Conservation (phyloP, 2,797 vertebrate genomes). For the Natrix natrix region DNA sequence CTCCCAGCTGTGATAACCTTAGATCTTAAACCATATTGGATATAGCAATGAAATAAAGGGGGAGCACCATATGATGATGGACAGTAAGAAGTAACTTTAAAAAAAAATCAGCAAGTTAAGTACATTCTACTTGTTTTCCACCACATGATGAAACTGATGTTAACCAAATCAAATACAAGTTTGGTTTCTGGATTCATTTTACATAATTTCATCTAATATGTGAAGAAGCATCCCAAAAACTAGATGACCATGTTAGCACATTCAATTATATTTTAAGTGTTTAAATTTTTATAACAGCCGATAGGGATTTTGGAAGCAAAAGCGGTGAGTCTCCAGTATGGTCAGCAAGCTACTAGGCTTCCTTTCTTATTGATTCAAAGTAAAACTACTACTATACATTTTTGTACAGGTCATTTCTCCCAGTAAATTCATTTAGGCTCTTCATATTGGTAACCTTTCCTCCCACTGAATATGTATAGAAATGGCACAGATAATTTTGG, state of each 20-base stretch:
- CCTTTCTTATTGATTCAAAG: neutral
- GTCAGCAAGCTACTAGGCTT: neutral
- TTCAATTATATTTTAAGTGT: neutral
- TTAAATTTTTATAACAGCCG: neutral
- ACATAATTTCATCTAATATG: neutral
- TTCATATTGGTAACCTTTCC: neutral
- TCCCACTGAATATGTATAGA: neutral
- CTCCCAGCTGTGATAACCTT: slow-evolving; percentile 25
- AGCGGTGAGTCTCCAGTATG: neutral
- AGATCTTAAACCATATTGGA: neutral
- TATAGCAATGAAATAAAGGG: slow-evolving; percentile 18
- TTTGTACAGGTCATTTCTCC: neutral
- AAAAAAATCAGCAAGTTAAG: neutral
- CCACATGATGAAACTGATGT: neutral
- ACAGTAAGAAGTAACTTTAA: slow-evolving; percentile 17
- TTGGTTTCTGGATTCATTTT: neutral
- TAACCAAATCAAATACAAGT: neutral
- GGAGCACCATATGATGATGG: neutral
- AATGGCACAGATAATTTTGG: neutral
- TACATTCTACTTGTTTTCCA: neutral
- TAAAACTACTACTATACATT: neutral
- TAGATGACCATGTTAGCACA: neutral
- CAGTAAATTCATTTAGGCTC: too few relatives aligned
- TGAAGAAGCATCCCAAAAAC: neutral
- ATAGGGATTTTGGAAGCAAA: too few relatives aligned